Evolutionary conservation across 2,113 vertebrate genomes (phyloP).

Genomic region (Himantopus leucocephalus): DNA sequence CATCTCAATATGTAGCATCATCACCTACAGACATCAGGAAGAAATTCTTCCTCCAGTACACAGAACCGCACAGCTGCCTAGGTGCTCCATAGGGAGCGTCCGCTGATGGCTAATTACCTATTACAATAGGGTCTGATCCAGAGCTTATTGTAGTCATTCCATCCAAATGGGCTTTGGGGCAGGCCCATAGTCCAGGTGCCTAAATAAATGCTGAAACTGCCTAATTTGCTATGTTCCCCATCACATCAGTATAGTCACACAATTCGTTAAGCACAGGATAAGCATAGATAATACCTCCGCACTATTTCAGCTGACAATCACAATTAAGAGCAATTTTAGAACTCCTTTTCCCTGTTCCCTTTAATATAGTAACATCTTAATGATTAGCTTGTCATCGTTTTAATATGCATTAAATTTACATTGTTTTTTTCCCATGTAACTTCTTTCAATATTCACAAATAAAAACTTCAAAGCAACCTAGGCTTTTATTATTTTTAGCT

Average conservation of each 20-base stretch:
- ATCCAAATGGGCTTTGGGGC: background rate
- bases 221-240: background rate
- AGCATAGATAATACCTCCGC: background rate
- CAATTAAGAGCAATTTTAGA: conserved; percentile 38
- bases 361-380: background rate
- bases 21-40: background rate
- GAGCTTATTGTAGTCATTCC: background rate
- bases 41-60: background rate
- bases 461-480: background rate
- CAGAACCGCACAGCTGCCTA: background rate
- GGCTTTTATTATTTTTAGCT: background rate
- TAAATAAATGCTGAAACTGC: background rate
- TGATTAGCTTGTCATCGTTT: background rate
- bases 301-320: background rate
- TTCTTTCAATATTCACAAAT: background rate
- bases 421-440: background rate
- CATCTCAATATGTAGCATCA: background rate
- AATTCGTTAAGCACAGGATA: background rate
- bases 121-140: background rate
- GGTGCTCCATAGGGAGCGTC: background rate
- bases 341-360: background rate
- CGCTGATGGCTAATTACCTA: background rate
- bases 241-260: background rate
- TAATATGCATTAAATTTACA: background rate
- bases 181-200: conserved; percentile 1